These are phyloP conservation scores for Spea multiplicata DNA, from an alignment of 2,113 vertebrate genomes.

Conservation along the genomic window DNA sequence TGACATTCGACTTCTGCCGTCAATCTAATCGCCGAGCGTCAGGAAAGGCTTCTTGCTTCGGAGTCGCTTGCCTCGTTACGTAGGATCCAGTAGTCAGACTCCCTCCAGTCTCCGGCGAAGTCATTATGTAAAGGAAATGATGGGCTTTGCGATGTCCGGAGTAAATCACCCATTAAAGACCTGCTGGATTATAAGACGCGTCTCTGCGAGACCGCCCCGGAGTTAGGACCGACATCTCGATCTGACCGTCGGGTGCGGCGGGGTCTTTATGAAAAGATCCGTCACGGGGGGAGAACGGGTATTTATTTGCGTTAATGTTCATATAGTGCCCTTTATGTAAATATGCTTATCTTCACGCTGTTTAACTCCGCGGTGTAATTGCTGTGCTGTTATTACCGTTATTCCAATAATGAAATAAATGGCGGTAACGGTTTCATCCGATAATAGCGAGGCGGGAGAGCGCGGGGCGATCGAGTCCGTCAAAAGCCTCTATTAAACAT, in stretches of 20 bases:
- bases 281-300: conserved; percentile 9
- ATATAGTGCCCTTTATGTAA: conserved; percentile 5
- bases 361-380: conserved; percentile 1
- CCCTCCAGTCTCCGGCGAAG: neutral
- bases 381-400: neutral
- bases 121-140: conserved; percentile 15
- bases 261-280: neutral
- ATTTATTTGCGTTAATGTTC: conserved; percentile 11
- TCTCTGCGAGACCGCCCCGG: neutral
- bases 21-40: conserved; percentile 15
- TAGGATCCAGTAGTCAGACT: neutral
- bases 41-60: conserved; percentile 24
- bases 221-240: neutral
- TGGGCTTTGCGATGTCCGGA: neutral
- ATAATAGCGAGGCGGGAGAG: neutral
- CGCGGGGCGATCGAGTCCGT: neutral
- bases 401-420: conserved; percentile 2
- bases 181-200: neutral
- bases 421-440: conserved; percentile 15
- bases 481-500: neutral
- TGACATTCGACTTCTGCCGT: conserved; percentile 36
- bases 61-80: conserved; percentile 30
- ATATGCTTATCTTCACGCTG: neutral
- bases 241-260: neutral
- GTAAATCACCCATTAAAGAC: neutral